Evolutionary conservation across 2,113 vertebrate genomes (phyloP).

Genomic region (Caranx melampygus): DNA sequence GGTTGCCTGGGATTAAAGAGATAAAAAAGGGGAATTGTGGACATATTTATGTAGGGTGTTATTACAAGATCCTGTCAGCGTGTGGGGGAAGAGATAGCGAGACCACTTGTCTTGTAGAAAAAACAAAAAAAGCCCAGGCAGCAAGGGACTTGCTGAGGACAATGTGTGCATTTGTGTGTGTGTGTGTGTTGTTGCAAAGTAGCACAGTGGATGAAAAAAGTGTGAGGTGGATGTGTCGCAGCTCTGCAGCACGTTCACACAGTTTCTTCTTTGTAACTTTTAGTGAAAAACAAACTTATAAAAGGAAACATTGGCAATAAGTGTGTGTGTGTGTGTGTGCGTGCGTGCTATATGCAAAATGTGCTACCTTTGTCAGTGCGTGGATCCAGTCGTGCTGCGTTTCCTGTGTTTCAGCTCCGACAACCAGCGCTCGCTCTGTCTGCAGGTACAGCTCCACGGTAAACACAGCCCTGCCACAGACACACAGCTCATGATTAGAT

Average conservation of each 20-base stretch:
- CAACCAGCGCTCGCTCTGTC: slow-evolving; percentile 89
- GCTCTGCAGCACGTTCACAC: background rate
- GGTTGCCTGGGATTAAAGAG: slow-evolving; percentile 55
- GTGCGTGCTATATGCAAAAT: slow-evolving; percentile 1
- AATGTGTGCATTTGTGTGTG: background rate
- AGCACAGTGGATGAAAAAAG: background rate
- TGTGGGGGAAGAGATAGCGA: slow-evolving; percentile 40
- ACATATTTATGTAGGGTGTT: slow-evolving; percentile 52
- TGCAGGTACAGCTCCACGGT: slow-evolving; percentile 93
- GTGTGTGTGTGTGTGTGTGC: slow-evolving; percentile 4
- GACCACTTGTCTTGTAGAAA: slow-evolving; percentile 48
- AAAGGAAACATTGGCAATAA: slow-evolving; percentile 1
- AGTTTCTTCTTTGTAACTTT: slow-evolving; percentile 17
- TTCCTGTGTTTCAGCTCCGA: slow-evolving; percentile 90
- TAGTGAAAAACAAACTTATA: slow-evolving; percentile 38
- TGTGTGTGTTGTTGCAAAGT: slow-evolving; percentile 15
- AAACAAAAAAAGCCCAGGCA: slow-evolving; percentile 26
- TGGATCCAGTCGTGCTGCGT: slow-evolving; percentile 91
- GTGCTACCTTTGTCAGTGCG: slow-evolving; percentile 91
- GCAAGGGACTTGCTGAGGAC: slow-evolving; percentile 25
- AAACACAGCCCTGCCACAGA: slow-evolving; percentile 88
- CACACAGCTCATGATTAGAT: slow-evolving; percentile 13
- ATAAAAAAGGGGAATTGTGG: slow-evolving; percentile 45
- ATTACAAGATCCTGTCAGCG: slow-evolving; percentile 56
- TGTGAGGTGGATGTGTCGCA: background rate